Percentiles rank a stretch among this genome's conserved stretches.
Evolutionary conservation across 2,797 vertebrate genomes (phyloP).

Genomic region (Urophycis tenuis): DNA sequence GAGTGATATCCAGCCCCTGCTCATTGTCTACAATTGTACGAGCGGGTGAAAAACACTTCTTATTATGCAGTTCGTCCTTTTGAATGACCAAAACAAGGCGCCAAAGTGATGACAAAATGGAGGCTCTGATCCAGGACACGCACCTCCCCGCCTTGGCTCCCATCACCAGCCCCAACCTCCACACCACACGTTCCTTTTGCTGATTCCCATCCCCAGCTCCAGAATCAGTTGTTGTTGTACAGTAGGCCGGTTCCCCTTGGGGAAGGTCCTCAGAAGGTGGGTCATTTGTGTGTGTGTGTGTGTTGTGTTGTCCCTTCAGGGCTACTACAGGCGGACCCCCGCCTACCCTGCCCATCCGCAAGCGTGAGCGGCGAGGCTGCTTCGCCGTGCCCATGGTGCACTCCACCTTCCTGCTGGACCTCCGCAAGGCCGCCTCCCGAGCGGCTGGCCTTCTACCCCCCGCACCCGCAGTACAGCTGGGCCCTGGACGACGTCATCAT

Average conservation of each 20-base stretch:
- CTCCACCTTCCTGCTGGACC: constrained; percentile 83
- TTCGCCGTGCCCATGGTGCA: constrained; percentile 90
- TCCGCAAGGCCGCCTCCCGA: constrained; percentile 75
- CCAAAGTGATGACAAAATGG: no score
- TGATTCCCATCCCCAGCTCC: neutral
- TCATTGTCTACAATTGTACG: no score
- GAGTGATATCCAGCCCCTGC: no score
- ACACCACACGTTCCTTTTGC: neutral
- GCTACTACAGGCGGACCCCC: constrained; percentile 83
- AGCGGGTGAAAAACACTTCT: no score
- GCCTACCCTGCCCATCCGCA: constrained; percentile 84
- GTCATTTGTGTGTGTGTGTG: neutral
- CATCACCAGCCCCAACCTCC: no score
- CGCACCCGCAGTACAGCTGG: constrained; percentile 81
- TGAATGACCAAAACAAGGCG: no score
- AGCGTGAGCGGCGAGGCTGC: constrained; percentile 75
- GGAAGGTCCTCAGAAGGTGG: neutral
- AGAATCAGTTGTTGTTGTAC: neutral
- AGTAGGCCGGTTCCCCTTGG: neutral
- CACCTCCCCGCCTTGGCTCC: no score
- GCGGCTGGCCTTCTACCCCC: constrained; percentile 78
- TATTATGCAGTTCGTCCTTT: no score
- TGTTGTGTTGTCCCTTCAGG: constrained; percentile 56
- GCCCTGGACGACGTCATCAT: constrained; percentile 87
- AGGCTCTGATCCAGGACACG: no score